Percentiles rank a stretch among this genome's conserved stretches.
Evolutionary conservation across 2,113 vertebrate species (phyloP).

Genomic region (Falco punctatus): DNA sequence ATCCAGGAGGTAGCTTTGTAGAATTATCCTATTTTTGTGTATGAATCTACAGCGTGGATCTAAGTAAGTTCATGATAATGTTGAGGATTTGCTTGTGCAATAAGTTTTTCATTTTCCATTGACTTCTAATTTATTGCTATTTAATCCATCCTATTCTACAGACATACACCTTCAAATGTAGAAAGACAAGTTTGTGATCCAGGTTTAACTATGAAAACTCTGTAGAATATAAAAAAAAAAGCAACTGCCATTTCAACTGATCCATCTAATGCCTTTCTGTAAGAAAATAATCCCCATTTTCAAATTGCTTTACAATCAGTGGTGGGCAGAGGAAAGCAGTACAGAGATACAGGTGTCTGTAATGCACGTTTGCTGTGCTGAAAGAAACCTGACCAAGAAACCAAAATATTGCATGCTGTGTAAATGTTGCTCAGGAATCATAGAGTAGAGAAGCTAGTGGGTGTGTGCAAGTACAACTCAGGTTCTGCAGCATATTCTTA

Average conservation of each 20-base stretch:
- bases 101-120: background rate
- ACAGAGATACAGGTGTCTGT: background rate
- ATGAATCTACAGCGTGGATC: background rate
- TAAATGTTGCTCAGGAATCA: background rate
- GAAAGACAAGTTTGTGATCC: background rate
- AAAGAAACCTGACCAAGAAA: background rate
- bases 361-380: background rate
- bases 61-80: background rate
- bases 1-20: background rate
- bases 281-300: background rate
- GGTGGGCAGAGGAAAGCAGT: no score
- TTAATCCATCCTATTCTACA: background rate
- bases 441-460: rapidly evolving
- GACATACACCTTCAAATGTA: background rate
- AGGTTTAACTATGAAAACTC: background rate
- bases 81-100: background rate
- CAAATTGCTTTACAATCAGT: background rate
- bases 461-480: background rate
- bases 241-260: background rate
- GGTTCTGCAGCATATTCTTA: background rate
- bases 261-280: background rate
- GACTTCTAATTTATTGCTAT: background rate
- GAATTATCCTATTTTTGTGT: background rate
- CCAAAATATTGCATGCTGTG: rapidly evolving
- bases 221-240: background rate